Conservation (phyloP, 2,113 vertebrate species). For the Myotis davidii region DNA sequence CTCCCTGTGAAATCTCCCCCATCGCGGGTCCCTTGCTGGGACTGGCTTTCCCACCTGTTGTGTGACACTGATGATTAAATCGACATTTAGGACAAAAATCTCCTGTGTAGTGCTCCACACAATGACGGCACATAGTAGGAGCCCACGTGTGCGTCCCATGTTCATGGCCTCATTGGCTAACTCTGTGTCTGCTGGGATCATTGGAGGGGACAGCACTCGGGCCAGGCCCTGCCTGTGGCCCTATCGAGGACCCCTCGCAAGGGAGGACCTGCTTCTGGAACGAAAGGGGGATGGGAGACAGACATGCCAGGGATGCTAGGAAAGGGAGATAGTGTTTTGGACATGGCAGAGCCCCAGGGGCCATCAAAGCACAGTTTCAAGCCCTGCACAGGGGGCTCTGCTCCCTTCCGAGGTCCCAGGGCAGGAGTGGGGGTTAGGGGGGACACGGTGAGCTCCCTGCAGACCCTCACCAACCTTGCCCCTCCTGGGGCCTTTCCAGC, state of each 20-base stretch:
- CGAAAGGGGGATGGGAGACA: neutral
- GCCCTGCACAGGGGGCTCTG: neutral
- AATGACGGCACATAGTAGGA: too few species aligned
- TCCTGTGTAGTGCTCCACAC: neutral
- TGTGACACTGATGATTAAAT: neutral
- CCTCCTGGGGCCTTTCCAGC: neutral
- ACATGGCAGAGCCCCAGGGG: neutral
- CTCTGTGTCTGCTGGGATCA: neutral
- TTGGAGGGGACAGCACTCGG: neutral
- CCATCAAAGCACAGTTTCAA: neutral
- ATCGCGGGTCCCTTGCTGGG: neutral
- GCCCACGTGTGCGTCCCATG: fast-evolving
- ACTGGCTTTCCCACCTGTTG: neutral
- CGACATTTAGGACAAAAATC: neutral
- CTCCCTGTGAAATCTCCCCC: neutral
- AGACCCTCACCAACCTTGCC: neutral
- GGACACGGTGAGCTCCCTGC: fast-evolving
- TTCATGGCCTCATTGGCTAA: neutral
- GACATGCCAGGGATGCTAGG: too few species aligned
- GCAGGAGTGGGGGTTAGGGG: too few species aligned
- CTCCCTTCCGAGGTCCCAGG: fast-evolving
- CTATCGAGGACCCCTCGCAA: fast-evolving
- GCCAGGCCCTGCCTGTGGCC: neutral
- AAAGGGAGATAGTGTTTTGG: neutral
- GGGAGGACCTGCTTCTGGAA: neutral